phyloP scores from a whole-genome alignment of 2,113 vertebrate species.

The Podarcis cretensis region DNA sequence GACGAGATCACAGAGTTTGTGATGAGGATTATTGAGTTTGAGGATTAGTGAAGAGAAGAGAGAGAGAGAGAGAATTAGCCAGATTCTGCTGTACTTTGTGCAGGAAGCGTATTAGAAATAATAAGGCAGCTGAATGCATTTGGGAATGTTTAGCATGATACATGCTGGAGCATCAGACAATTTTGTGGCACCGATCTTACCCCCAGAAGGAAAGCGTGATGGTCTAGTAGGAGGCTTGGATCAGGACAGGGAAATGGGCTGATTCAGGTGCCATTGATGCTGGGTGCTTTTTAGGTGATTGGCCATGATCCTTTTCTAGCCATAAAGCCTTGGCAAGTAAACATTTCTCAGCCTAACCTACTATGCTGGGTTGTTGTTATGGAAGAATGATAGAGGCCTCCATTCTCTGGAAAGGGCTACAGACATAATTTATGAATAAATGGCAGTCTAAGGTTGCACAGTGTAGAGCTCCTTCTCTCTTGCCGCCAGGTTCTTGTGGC shows the following conservation, averaged over 20 bases:
- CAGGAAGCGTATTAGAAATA: constrained; percentile 42
- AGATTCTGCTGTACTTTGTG: constrained; percentile 48
- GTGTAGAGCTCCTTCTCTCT: too few relatives aligned
- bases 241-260: not conserved
- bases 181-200: fast-evolving
- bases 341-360: not conserved
- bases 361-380: not conserved
- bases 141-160: not conserved
- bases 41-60: constrained; percentile 47
- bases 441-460: not conserved
- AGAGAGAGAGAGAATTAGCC: constrained; percentile 37
- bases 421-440: not conserved
- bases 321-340: too few relatives aligned
- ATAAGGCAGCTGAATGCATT: constrained; percentile 39
- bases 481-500: too few relatives aligned
- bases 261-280: not conserved
- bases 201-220: fast-evolving
- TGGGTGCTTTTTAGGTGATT: not conserved
- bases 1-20: constrained; percentile 31
- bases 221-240: not conserved
- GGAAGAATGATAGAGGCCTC: not conserved
- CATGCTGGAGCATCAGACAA: fast-evolving
- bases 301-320: too few relatives aligned
- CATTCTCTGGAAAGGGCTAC: not conserved
- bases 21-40: constrained; percentile 34